Base-by-base conservation (phyloP, 2,113 vertebrate genomes). In the Corvus moneduloides region DNA sequence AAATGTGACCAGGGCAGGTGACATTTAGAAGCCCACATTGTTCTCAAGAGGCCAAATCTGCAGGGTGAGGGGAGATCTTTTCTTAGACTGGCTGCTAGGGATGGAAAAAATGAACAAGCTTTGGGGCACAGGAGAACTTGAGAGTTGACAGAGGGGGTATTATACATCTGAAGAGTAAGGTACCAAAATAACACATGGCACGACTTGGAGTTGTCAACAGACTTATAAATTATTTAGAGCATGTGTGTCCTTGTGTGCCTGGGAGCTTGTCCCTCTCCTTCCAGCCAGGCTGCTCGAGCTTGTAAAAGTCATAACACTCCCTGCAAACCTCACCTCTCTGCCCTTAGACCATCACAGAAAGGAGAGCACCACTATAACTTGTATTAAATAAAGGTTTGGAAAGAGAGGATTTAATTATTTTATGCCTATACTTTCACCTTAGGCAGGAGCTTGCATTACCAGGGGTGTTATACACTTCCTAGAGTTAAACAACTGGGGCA, bases 141-240 rank as follows among this genome's bases (percentile, higher is more conserved):
- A 54, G 66, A 71, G 88, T 8, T 90, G 90, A 88, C 90, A 95
- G 92, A 69, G 89, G 2, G 79, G 74, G 82, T 71, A 91, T 91
- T 91, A 44, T 28, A 26, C 75, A 20, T 86, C 73, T 61, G 78
- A 88, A 49, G 58, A 94, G 78, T 32, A 19, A 97, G 79, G 84
- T 89, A 91, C 76, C 92, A 85, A 93, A 95, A 93, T 95, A 95
- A 95, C 92, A 94, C 95, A 83, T 76, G 96, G 94, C 78, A 95
- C 1, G 32, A 83, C 87, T 94, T 91, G 92, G 90, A 96, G 82
- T 87, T 93, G 94, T 93, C 90, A 95, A 94, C 87, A 95, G 90
- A 6, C 87, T 93, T 72, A 90, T 91, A 93, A 95, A 96, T 93
- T 89, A 95, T 96, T 95, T 96, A 89, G 48, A 76, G 90, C 13